Evolutionary conservation across 2,113 vertebrate species (phyloP), one percentile per base, ranked within the genome.

Genomic region (Callochromis pleurospilus): DNA sequence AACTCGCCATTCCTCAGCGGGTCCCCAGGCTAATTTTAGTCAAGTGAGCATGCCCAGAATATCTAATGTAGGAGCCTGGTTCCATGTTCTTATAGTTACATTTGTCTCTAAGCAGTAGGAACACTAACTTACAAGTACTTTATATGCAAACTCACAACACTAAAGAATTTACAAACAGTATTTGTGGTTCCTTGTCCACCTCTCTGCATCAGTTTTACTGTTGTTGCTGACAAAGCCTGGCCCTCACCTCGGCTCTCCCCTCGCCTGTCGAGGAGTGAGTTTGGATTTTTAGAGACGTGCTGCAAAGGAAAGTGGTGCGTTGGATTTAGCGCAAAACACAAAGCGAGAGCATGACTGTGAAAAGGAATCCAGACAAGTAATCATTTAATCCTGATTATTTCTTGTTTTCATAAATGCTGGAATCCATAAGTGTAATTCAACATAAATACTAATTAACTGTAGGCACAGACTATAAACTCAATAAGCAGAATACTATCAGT

Each of bases 251-350:
- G 0, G 56, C 29, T 60, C 8, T 60, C 56, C 5, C 29, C 29
- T 56, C 17, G 9, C 29, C 17, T 1, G 0, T 19, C 15, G 2
- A 19, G 29, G 17, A 65, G n/a, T n/a, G n/a, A n/a, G n/a, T n/a
- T n/a, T n/a, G n/a, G n/a, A n/a, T n/a, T n/a, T n/a, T n/a, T n/a
- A n/a, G n/a, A n/a, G n/a, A n/a, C n/a, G n/a, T n/a, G n/a, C n/a
- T n/a, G n/a, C n/a, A n/a, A n/a, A n/a, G n/a, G n/a, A n/a, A n/a
- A n/a, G n/a, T n/a, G n/a, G n/a, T n/a, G n/a, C n/a, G n/a, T n/a
- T n/a, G n/a, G n/a, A n/a, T n/a, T n/a, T n/a, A n/a, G n/a, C n/a
- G n/a, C n/a, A n/a, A n/a, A n/a, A n/a, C n/a, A n/a, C n/a, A n/a
- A n/a, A n/a, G n/a, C n/a, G n/a, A n/a, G n/a, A n/a, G n/a, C n/a